Percentiles rank a stretch among this genome's conserved stretches.
Conservation (phyloP, 2,797 vertebrate genomes). For the Neoniphon sammara region DNA sequence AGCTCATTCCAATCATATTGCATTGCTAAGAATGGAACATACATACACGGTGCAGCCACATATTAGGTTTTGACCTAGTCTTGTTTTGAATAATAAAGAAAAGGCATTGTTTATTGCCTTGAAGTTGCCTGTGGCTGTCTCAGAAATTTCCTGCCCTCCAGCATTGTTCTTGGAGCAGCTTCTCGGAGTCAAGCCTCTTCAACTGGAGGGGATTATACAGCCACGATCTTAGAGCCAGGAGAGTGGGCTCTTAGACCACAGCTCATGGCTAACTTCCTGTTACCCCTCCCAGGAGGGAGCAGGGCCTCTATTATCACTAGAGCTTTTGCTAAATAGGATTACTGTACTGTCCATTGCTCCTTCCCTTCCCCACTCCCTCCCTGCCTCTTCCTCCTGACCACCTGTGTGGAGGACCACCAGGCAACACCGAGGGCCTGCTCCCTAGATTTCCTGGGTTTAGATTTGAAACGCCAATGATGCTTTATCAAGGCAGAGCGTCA, state of each 20-base stretch:
- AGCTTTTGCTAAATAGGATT: constrained; percentile 60
- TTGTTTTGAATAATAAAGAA: constrained; percentile 6
- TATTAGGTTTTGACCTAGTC: background rate
- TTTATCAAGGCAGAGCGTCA: constrained; percentile 78
- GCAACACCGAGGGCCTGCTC: constrained; percentile 50
- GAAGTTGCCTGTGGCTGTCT: constrained; percentile 20
- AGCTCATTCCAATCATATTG: too few species aligned
- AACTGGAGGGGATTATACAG: constrained; percentile 59
- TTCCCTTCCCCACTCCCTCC: constrained; percentile 12
- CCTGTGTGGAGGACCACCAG: constrained; percentile 42
- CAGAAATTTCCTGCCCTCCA: constrained; percentile 21
- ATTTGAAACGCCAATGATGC: constrained; percentile 80
- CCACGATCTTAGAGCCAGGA: constrained; percentile 39
- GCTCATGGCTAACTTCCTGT: constrained; percentile 52
- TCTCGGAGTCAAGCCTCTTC: constrained; percentile 52
- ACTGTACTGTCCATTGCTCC: constrained; percentile 39
- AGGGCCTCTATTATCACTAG: constrained; percentile 43
- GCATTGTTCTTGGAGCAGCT: constrained; percentile 55
- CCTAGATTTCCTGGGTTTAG: constrained; percentile 68
- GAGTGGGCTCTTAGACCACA: constrained; percentile 52
- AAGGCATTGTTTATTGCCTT: constrained; percentile 30
- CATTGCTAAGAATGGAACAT: too few species aligned
- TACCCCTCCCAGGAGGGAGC: constrained; percentile 18
- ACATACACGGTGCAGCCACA: too few species aligned
- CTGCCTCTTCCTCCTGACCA: constrained; percentile 53